phyloP scores from a whole-genome alignment of 2,113 vertebrate species.

The Strix aluco region DNA sequence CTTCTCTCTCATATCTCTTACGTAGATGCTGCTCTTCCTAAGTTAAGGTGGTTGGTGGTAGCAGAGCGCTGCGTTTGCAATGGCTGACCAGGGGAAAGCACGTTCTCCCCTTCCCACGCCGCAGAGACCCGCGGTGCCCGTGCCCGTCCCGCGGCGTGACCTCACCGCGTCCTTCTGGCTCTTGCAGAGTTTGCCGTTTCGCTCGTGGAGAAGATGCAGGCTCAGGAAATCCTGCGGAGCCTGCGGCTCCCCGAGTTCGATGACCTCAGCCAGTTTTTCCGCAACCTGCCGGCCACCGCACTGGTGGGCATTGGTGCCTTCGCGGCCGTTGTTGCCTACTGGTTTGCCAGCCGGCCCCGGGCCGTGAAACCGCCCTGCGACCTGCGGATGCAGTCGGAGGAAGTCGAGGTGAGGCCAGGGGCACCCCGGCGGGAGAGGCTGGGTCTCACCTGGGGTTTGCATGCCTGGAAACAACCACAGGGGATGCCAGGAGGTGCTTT shows the following conservation, averaged over 20 bases:
- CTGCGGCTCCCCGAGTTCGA: slow-evolving; percentile 88
- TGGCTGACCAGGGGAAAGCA: not conserved
- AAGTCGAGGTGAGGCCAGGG: slow-evolving; percentile 83
- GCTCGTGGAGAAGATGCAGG: slow-evolving; percentile 95
- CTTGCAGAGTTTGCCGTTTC: slow-evolving; percentile 87
- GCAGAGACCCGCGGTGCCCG: fast-evolving
- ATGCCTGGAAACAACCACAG: fast-evolving
- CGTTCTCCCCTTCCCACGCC: fast-evolving
- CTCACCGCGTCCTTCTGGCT: not conserved
- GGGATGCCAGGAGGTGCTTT: not conserved
- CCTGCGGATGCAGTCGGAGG: slow-evolving; percentile 89
- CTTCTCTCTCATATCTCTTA: not conserved
- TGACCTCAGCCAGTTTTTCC: slow-evolving; percentile 88
- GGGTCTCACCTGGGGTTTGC: not conserved
- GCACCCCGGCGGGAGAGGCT: fast-evolving
- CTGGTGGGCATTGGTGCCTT: slow-evolving; percentile 92
- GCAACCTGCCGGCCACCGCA: slow-evolving; percentile 86
- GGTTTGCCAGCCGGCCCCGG: slow-evolving; percentile 90
- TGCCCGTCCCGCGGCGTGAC: fast-evolving
- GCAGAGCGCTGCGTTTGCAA: not conserved
- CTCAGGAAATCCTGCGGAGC: slow-evolving; percentile 88
- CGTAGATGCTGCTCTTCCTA: not conserved
- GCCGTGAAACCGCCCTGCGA: slow-evolving; percentile 89
- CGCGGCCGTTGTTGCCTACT: slow-evolving; percentile 89
- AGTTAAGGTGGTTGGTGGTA: not conserved